These are phyloP conservation scores for Sarcophaga subvicina DNA, from an alignment of 2,888 invertebrate species.

Conservation along the genomic window DNA sequence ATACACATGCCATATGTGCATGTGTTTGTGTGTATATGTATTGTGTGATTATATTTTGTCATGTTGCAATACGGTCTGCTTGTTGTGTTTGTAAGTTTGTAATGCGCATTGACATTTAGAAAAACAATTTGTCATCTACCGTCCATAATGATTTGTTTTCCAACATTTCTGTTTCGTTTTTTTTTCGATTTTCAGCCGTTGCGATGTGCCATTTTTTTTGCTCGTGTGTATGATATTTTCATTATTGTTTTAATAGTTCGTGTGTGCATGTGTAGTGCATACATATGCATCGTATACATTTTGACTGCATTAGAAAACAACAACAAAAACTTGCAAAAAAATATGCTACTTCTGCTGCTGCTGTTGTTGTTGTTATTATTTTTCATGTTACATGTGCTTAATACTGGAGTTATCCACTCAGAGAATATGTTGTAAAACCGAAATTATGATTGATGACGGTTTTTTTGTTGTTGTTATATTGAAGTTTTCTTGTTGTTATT, in stretches of 20 bases:
- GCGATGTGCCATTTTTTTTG: not conserved
- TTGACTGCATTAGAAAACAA: conserved; percentile 44
- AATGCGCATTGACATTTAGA: conserved; percentile 48
- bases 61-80: conserved; percentile 29
- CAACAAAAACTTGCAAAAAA: no score
- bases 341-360: no score
- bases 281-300: conserved; percentile 37
- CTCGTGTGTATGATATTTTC: no score
- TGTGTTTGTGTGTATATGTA: conserved; percentile 7
- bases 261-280: conserved; percentile 17
- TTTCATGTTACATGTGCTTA: no score
- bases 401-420: no score
- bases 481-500: no score
- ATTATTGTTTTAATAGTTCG: no score
- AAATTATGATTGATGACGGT: no score
- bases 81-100: conserved; percentile 5
- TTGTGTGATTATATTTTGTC: conserved; percentile 40
- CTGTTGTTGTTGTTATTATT: no score
- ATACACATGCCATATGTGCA: not conserved
- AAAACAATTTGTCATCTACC: conserved; percentile 60
- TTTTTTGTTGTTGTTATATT: no score
- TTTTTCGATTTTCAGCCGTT: conserved; percentile 28
- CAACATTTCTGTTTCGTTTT: not conserved
- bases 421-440: no score
- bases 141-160: conserved; percentile 58